Base-by-base conservation (phyloP, 2,113 vertebrate species). In the Sclerurus mexicanus region DNA sequence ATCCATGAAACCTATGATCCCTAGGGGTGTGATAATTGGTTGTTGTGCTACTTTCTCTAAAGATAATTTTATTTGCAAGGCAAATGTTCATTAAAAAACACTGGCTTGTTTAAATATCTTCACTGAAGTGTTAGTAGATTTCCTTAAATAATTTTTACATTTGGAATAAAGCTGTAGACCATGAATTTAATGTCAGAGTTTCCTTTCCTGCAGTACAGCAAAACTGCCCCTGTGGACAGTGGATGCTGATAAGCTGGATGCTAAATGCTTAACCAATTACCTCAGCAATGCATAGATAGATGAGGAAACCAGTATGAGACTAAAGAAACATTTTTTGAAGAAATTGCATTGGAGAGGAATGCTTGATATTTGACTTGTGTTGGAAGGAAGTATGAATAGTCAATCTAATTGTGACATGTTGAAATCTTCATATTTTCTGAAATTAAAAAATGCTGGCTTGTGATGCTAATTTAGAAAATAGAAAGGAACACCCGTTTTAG, bases 91-190 rank as follows among this genome's bases (percentile, higher is more conserved):
- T 69, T 92, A 75, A 92, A 95, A 91, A 72, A 0, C 33, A 47
- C 47, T 56, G 53, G 37, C 84, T 91, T 89, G n/a, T 83, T 87
- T 55, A 75, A 67, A 72, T 84, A 4, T 72, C 10, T 67, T 90
- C 33, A 44, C 35, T 66, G 62, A 37, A 35, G 39, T 6, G 23
- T 68, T 93, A 50, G 30, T 60, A 33, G 35, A 10, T 69, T 92
- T 44, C 37, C 28, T 24, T 72, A 37, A 40, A 68, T 84, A 83
- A 77, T 71, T 67, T 89, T 85, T 72, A 44, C 42, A 49, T 81
- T 78, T 83, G 47, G 49, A 85, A 64, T 80, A 56, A 85, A 75
- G 44, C 33, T 27, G 53, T 52, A 87, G 40, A 50, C 53, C 6
- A 2, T 33, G 55, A 76, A 8, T 42, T 80, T 78, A 62, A 83